Conservation (phyloP, 2,888 invertebrate genomes). For the Agrilus cyanescens region DNA sequence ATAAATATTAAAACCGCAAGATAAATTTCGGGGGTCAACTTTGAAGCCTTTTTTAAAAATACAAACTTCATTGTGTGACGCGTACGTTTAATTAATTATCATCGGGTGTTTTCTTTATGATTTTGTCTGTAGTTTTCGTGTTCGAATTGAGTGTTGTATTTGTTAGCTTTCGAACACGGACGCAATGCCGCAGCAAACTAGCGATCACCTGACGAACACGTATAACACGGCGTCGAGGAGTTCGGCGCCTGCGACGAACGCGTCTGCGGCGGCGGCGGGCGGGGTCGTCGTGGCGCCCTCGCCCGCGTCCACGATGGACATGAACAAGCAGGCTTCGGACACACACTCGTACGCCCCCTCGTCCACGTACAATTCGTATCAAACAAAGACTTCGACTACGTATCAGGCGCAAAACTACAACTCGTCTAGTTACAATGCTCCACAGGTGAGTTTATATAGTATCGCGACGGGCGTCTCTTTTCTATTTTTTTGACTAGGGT, state of each 20-base stretch:
- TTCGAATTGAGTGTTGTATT: slow-evolving; percentile 1
- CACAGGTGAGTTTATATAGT: slow-evolving; percentile 23
- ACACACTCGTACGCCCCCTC: slow-evolving; percentile 35
- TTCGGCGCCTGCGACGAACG: slow-evolving; percentile 31
- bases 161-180: slow-evolving; percentile 31
- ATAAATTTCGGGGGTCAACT: too few species aligned
- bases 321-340: slow-evolving; percentile 29
- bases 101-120: neutral
- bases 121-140: neutral
- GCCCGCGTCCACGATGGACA: slow-evolving; percentile 24
- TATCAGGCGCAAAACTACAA: slow-evolving; percentile 25
- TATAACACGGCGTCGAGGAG: slow-evolving; percentile 34
- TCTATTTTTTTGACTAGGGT: too few species aligned
- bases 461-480: too few species aligned
- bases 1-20: too few species aligned
- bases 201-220: slow-evolving; percentile 30
- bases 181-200: slow-evolving; percentile 31
- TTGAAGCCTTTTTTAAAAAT: too few species aligned
- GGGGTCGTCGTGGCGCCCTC: slow-evolving; percentile 15
- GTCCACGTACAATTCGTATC: slow-evolving; percentile 34
- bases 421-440: slow-evolving; percentile 24
- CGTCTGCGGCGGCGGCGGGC: slow-evolving; percentile 15
- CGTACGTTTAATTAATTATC: neutral
- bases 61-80: too few species aligned
- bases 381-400: slow-evolving; percentile 25